Evolutionary conservation across 2,888 invertebrate species (phyloP), one percentile per base, ranked within the genome.

Genomic region (Scrobipalpa atriplicella): DNA sequence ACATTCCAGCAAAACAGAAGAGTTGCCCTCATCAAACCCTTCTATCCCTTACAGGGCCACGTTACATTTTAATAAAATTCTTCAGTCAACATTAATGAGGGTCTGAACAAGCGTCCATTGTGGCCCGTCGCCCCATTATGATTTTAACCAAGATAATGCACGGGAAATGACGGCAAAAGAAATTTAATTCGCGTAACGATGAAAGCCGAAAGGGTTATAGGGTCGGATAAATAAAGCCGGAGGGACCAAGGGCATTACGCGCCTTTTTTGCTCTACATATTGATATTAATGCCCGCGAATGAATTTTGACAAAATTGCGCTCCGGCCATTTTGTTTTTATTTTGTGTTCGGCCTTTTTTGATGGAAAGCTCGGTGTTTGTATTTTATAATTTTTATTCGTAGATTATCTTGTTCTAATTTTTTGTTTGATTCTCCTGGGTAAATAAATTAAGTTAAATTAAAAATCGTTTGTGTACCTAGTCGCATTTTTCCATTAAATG

Each of bases 141-240:
- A 90, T 91, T 90, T 87, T 87, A 90, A 85, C 90, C 90, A 87
- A 87, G 91, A 91, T 92, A 92, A 92, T 92, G 90, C 81, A 91
- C 90, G 92, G 92, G 92, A 92, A 92, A 92, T 92, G 92, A 92
- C 92, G 90, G 89, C 83, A 92, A 92, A 92, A 92, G 92, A 92
- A 92, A 92, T 92, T 92, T 91, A 92, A 92, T 92, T 92, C 91
- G 87, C 89, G 86, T 86, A 90, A 85, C 91, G 89, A 87, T 89
- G 91, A 92, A 92, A 92, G 92, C 92, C 89, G 91, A 92, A 92
- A 92, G 92, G 92, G 92, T 92, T 92, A 88, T 76, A 80, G 86
- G 89, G 89, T 86, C 88, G 86, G 87, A 89, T 90, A 90, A 90
- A 90, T 89, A 89, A 85, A 36, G 58, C 39, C 19, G 65, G 79